Conservation (phyloP, 2,797 vertebrate genomes). For the Morelia viridis region DNA sequence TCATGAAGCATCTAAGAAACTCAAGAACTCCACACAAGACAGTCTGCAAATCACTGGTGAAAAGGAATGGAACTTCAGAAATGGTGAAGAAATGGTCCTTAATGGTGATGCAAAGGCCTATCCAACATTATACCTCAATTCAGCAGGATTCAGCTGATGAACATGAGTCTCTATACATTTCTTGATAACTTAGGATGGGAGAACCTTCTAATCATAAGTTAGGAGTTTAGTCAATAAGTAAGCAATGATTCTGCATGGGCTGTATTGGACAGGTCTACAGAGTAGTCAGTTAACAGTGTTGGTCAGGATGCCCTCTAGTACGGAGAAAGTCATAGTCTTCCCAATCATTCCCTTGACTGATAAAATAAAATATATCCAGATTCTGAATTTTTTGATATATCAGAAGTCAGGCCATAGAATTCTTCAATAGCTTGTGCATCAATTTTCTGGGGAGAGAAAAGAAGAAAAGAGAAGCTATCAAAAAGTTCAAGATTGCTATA, state of each 20-base stretch:
- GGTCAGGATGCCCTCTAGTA: neutral
- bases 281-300: conserved; percentile 46
- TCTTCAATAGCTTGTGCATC: conserved; percentile 98
- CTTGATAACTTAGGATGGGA: conserved; percentile 60
- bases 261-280: conserved; percentile 40
- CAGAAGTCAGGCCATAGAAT: conserved; percentile 97
- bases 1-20: neutral
- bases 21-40: neutral
- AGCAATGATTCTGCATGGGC: conserved; percentile 19
- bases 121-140: conserved; percentile 60
- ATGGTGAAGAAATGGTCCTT: conserved; percentile 57
- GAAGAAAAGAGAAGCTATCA: neutral
- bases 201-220: conserved; percentile 49
- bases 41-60: neutral
- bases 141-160: conserved; percentile 50
- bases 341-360: conserved; percentile 94
- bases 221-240: conserved; percentile 12
- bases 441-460: conserved; percentile 86
- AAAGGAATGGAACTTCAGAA: conserved; percentile 67
- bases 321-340: conserved; percentile 47
- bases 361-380: conserved; percentile 99
- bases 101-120: conserved; percentile 44
- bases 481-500: neutral
- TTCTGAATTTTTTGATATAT: conserved; percentile 99
- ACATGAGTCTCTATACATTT: conserved; percentile 60